Evolutionary conservation across 2,888 invertebrate species (phyloP).

Genomic region (Melanostoma mellinum): DNA sequence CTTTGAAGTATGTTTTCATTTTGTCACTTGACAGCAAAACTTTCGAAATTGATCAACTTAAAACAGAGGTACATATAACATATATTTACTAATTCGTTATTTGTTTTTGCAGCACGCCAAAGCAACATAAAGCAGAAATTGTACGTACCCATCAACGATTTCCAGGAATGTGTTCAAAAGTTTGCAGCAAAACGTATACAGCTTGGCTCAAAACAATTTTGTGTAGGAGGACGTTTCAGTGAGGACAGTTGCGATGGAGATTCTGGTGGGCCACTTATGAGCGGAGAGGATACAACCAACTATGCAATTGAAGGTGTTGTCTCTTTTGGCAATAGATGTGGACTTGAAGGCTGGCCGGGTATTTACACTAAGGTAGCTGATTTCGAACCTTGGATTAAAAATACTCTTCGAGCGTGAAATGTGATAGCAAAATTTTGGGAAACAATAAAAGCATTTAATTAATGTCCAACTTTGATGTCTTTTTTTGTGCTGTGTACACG

Average conservation of each 20-base stretch:
- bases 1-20: too few species aligned
- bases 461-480: too few species aligned
- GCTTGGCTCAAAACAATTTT: conserved; percentile 77
- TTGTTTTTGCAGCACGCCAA: conserved; percentile 75
- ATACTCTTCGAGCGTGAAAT: conserved; percentile 81
- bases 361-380: conserved; percentile 87
- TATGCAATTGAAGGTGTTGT: conserved; percentile 82
- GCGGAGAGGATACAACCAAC: conserved; percentile 77
- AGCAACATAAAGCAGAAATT: conserved; percentile 81
- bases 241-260: conserved; percentile 86
- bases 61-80: too few species aligned
- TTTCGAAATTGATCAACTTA: neutral
- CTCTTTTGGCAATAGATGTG: conserved; percentile 83
- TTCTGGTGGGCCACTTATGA: conserved; percentile 86
- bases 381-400: conserved; percentile 87
- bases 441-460: neutral
- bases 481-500: too few species aligned
- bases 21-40: too few species aligned
- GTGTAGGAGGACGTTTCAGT: conserved; percentile 81
- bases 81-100: too few species aligned
- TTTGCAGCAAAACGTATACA: conserved; percentile 76
- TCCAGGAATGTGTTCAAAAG: conserved; percentile 81
- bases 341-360: conserved; percentile 85
- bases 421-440: neutral
- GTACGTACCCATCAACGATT: conserved; percentile 82